A percentile compares a stretch with the other conserved stretches of the same genome.
Evolutionary conservation across 1,140 invertebrate genomes (phyloP).

Genomic region (Amyelois transitella): DNA sequence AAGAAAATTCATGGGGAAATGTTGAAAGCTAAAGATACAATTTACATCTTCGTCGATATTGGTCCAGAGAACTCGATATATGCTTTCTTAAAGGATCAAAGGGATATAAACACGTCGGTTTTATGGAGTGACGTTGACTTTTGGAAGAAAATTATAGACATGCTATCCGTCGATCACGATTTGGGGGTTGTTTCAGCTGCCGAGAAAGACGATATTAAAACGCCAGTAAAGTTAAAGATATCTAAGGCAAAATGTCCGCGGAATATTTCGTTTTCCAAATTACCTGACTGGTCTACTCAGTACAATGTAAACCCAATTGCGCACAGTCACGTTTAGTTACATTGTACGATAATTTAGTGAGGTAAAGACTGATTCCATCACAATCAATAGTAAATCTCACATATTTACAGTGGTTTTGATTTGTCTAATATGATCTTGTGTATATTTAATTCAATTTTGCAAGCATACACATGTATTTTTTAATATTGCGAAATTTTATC

Average conservation of each 20-base stretch:
- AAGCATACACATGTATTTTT: neutral
- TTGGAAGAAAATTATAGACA: constrained; percentile 40
- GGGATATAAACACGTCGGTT: constrained; percentile 38
- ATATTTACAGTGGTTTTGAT: neutral
- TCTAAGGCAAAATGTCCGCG: constrained; percentile 7
- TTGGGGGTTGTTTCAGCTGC: neutral
- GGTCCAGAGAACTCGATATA: constrained; percentile 60
- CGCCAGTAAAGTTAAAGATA: constrained; percentile 4
- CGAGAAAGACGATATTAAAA: constrained; percentile 1
- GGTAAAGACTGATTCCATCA: constrained; percentile 70
- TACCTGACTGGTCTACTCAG: constrained; percentile 37
- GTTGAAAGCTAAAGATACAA: constrained; percentile 51
- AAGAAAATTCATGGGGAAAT: constrained; percentile 65
- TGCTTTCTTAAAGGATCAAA: constrained; percentile 57
- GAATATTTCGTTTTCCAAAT: constrained; percentile 29
- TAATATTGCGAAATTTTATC: no score
- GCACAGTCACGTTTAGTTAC: constrained; percentile 58
- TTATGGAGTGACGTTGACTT: constrained; percentile 54
- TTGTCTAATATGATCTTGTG: neutral
- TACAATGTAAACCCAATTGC: constrained; percentile 40
- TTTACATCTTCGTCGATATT: constrained; percentile 58
- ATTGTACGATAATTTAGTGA: constrained; percentile 50
- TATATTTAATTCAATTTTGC: neutral
- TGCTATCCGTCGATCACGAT: constrained; percentile 11
- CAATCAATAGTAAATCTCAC: neutral